Evolutionary conservation across 37 sponge, comb jelly and placozoan genomes (phyloP), one percentile per base, ranked within the genome.

Genomic region (Aphrocallistes beatrix): DNA sequence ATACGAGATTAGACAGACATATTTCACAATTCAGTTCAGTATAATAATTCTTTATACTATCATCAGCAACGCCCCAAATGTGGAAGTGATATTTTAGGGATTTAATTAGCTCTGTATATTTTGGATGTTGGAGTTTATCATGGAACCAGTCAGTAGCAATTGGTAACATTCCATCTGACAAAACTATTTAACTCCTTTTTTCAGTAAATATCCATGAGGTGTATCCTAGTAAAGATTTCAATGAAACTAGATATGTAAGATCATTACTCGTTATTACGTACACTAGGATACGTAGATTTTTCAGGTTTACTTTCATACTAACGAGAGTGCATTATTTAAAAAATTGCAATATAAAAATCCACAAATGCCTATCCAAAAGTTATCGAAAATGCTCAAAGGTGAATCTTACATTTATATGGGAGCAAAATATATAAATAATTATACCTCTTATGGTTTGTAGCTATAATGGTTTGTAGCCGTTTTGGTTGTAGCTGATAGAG

Each of bases 61-160:
- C 75, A 30, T 60, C n/a, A 3, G 10, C 75, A 25, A 28, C 21
- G n/a, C 75, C 75, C 75, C 34, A 60, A 60, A 60, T 60, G 75
- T 60, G 75, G 75, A 60, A 60, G n/a, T 60, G 75, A 60, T 19
- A 60, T 60, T 60, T 60, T 3, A 60, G 10, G n/a, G 75, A 60
- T 60, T 60, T 60, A 13, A 60, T 60, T 25, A 60, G 75, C n/a
- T 19, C 21, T 60, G 75, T 60, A 60, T 25, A 30, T 60, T 60
- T 60, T 21, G 75, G 75, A 30, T 60, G 75, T 3, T 19, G 10
- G 10, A 32, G 75, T 60, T 60, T 60, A 6, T 60, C 75, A 30
- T 60, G 75, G 75, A 25, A 60, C 32, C 75, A 60, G 10, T 60
- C 21, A 60, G n/a, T 60, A 13, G n/a, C 75, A 19, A 60, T 60